Percentiles rank a stretch among this genome's conserved stretches.
These are phyloP conservation scores for Eupithecia subumbrata DNA, from an alignment of 2,888 invertebrate species.

Conservation along the genomic window DNA sequence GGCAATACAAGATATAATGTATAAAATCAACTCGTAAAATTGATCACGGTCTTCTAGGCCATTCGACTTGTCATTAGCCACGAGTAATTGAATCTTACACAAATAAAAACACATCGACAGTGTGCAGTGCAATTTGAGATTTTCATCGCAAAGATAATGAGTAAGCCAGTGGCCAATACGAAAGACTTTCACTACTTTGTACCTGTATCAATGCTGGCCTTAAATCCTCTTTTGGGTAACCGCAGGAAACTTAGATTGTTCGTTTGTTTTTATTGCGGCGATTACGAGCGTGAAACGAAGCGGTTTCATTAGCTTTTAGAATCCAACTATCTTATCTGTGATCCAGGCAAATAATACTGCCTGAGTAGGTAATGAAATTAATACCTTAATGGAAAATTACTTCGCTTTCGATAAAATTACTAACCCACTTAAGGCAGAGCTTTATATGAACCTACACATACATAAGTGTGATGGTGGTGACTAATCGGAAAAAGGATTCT, in stretches of 20 bases:
- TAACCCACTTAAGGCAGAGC: not conserved
- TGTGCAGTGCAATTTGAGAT: slow-evolving; percentile 77
- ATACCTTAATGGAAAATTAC: slow-evolving; percentile 16
- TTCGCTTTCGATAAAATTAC: slow-evolving; percentile 12
- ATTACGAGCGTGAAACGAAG: slow-evolving; percentile 49
- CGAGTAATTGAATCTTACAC: slow-evolving; percentile 75
- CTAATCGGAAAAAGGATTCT: not conserved
- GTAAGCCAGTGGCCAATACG: slow-evolving; percentile 67
- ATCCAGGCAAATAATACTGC: not conserved
- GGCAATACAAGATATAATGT: too few species aligned
- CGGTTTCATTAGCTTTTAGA: slow-evolving; percentile 44
- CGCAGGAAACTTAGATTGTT: slow-evolving; percentile 67
- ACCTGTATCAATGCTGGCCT: slow-evolving; percentile 63
- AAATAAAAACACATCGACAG: slow-evolving; percentile 74
- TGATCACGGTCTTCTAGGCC: slow-evolving; percentile 18
- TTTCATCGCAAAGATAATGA: slow-evolving; percentile 77
- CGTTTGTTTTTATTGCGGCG: slow-evolving; percentile 58
- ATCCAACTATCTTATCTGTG: not conserved
- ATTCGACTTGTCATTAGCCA: slow-evolving; percentile 63
- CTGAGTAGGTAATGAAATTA: not conserved
- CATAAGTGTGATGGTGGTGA: not conserved
- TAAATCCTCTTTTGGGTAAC: slow-evolving; percentile 75
- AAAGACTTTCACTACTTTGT: slow-evolving; percentile 78
- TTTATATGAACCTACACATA: not conserved
- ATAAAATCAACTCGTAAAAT: slow-evolving; percentile 10